Conservation (phyloP, 64 coral and sea anemone genomes). For the Pocillopora verrucosa region DNA sequence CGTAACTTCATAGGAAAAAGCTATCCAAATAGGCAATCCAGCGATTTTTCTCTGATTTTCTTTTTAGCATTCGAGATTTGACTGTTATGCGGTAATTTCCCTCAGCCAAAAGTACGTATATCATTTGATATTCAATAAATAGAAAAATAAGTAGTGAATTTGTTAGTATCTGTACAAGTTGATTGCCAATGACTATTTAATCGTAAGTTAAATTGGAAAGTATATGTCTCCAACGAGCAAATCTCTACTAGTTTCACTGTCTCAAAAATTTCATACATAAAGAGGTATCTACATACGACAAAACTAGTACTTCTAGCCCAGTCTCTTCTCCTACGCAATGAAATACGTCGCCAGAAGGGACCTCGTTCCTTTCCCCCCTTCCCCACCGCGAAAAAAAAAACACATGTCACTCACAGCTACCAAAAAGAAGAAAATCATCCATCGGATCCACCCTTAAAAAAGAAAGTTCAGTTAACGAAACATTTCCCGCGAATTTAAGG, state of each 20-base stretch:
- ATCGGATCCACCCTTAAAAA: too few relatives aligned
- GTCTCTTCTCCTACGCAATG: too few relatives aligned
- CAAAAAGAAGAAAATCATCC: too few relatives aligned
- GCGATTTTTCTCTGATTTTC: not conserved
- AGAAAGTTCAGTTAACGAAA: too few relatives aligned
- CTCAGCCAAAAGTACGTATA: not conserved
- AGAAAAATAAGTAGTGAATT: conserved; percentile 23
- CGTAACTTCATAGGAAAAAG: too few relatives aligned
- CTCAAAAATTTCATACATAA: not conserved
- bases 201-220: not conserved
- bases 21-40: not conserved
- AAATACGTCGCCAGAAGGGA: too few relatives aligned
- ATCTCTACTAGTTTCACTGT: not conserved
- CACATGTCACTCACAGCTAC: too few relatives aligned
- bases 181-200: not conserved
- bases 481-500: too few relatives aligned
- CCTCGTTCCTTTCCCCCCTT: too few relatives aligned
- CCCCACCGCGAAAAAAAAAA: too few relatives aligned
- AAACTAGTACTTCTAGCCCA: not conserved
- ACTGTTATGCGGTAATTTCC: not conserved
- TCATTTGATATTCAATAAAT: conserved; percentile 37
- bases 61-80: not conserved
- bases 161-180: not conserved
- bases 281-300: not conserved
- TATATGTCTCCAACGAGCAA: not conserved